Evolutionary conservation across 2,888 invertebrate genomes (phyloP).

Genomic region (Microctonus aethiopoides): DNA sequence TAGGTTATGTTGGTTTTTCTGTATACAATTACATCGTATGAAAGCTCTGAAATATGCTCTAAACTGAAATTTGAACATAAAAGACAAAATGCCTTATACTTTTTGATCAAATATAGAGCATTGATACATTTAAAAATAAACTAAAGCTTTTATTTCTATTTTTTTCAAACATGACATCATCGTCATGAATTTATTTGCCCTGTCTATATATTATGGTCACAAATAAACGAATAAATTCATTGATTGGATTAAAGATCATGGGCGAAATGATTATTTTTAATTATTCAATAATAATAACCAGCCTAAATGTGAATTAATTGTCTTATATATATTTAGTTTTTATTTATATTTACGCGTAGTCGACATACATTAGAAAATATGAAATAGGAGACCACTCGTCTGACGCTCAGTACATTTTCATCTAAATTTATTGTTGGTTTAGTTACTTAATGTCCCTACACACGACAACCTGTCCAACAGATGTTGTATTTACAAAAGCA

Average conservation of each 20-base stretch:
- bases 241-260: too few relatives aligned
- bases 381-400: background rate
- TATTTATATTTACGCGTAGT: background rate
- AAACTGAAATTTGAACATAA: too few relatives aligned
- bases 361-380: background rate
- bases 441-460: background rate
- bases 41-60: too few relatives aligned
- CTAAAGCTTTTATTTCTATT: background rate
- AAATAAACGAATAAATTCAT: background rate
- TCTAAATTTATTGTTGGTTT: conserved; percentile 3
- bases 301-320: too few relatives aligned
- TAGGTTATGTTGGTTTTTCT: too few relatives aligned
- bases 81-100: too few relatives aligned
- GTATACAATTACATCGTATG: too few relatives aligned
- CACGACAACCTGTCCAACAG: conserved; percentile 1
- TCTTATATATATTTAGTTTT: background rate
- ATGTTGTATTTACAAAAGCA: background rate
- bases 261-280: too few relatives aligned
- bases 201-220: background rate
- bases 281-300: too few relatives aligned
- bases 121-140: too few relatives aligned
- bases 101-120: too few relatives aligned
- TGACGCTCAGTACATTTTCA: background rate
- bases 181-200: background rate
- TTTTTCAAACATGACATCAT: background rate